Base-by-base conservation (phyloP, 2,797 vertebrate genomes). In the Hoplostethus atlanticus region DNA sequence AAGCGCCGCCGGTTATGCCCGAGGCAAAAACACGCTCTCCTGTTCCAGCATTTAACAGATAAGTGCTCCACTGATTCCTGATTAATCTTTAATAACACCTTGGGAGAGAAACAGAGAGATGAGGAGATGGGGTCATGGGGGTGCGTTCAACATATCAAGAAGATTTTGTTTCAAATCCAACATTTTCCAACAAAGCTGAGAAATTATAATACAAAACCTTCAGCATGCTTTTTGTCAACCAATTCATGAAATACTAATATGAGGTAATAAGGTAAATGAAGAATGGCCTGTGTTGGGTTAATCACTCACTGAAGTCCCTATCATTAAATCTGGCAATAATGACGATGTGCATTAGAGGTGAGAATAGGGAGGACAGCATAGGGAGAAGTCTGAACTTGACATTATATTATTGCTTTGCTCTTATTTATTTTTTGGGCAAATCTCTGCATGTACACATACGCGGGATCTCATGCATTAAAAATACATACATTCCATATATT, bases 21-120 rank as follows among this genome's bases (percentile, higher is more conserved):
- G 68, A 80, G 90, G 93, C 91, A 82, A 87, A 90, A 21, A 75
- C 61, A 72, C 73, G 76, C 81, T 88, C 92, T 91, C 93, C 93
- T 94, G 93, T 91, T 93, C 82, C 74, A 84, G 81, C 88, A 65
- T 94, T 95, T 94, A 95, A 90, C 85, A 90, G 92, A 95, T 92
- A 94, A 93, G 91, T 81, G 84, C 89, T 90, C 89, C 91, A 93
- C 84, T 94, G 92, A 93, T 93, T 93, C 89, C 83, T 77, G 89
- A 94, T 95, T 94, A 94, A 95, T 95, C 93, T 93, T 94, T 93
- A 91, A 94, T 93, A 88, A 82, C 76, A 84, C 71, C 79, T 62
- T n/a, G 30, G 73, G 78, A 64, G 61, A 56, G 46, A 64, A 52
- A 84, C 21, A 62, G 72, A 47, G 82, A 68, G 67, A 73, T 61